These are phyloP conservation scores for Tragelaphus imberbis DNA, from an alignment of 2,113 vertebrate genomes.

Conservation along the genomic window DNA sequence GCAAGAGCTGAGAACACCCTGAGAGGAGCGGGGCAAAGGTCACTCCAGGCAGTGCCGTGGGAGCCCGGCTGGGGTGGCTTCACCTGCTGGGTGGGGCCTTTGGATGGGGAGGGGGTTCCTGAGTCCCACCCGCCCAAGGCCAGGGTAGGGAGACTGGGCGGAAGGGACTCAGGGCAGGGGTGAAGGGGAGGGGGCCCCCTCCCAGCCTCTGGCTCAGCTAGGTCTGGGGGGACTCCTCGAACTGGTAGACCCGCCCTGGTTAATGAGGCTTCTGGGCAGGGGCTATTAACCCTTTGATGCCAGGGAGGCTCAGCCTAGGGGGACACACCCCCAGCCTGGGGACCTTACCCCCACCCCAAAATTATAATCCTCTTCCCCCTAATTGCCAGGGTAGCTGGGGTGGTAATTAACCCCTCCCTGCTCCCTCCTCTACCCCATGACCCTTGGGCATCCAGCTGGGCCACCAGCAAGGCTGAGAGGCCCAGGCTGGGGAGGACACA, in stretches of 20 bases:
- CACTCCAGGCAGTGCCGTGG: accelerated
- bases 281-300: constrained; percentile 62
- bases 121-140: neutral
- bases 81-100: accelerated
- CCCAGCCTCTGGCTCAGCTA: neutral
- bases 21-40: neutral
- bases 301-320: neutral
- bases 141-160: too few species aligned
- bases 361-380: constrained; percentile 62
- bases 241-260: constrained; percentile 6
- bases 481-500: neutral
- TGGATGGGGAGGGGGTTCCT: neutral
- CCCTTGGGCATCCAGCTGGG: neutral
- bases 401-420: constrained; percentile 53
- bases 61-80: accelerated
- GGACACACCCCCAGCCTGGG: constrained; percentile 27
- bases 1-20: neutral
- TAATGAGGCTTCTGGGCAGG: constrained; percentile 63
- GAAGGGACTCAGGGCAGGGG: neutral
- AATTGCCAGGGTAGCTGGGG: constrained; percentile 55
- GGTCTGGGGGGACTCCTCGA: neutral
- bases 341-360: constrained; percentile 55
- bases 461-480: neutral
- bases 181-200: neutral
- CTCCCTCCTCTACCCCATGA: constrained; percentile 17